Conservation (phyloP, 2,888 invertebrate genomes). For the Myathropa florea region DNA sequence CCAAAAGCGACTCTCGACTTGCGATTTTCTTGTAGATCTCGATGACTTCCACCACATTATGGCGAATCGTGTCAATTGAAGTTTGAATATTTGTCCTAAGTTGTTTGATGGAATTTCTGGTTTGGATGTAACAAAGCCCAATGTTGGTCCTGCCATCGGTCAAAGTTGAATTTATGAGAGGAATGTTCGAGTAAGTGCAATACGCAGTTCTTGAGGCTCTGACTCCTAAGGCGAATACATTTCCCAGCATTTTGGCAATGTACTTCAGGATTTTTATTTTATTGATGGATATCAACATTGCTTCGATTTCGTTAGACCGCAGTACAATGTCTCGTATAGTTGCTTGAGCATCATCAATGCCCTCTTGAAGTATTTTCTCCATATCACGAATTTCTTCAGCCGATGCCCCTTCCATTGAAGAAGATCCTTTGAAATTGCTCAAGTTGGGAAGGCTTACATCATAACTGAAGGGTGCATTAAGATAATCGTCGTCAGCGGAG, state of each 20-base stretch:
- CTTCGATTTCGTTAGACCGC: conserved; percentile 2
- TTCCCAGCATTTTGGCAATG: conserved; percentile 15
- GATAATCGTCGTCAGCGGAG: background rate
- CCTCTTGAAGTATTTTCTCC: conserved; percentile 38
- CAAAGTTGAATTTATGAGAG: conserved; percentile 40
- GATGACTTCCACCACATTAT: conserved; percentile 73
- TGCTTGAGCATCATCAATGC: conserved; percentile 6
- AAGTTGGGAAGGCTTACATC: conserved; percentile 7
- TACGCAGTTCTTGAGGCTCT: conserved; percentile 40
- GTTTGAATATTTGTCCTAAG: conserved; percentile 25
- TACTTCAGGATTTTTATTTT: conserved; percentile 46
- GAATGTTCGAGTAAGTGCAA: conserved; percentile 39
- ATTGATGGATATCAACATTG: conserved; percentile 28
- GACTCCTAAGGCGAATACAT: conserved; percentile 19
- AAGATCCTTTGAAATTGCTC: background rate
- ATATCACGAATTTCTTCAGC: conserved; percentile 32
- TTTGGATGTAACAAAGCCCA: conserved; percentile 32
- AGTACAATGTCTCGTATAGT: conserved; percentile 11
- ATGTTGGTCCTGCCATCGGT: conserved; percentile 21
- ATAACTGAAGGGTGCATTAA: background rate
- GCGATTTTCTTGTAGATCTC: conserved; percentile 76
- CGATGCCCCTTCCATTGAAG: background rate
- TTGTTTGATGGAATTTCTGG: background rate
- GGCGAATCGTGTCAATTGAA: conserved; percentile 22
- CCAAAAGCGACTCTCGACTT: conserved; percentile 74